Percentiles rank a stretch among this genome's conserved stretches.
Conservation (phyloP, 1,140 invertebrate species). For the Plectrocnemia conspersa region DNA sequence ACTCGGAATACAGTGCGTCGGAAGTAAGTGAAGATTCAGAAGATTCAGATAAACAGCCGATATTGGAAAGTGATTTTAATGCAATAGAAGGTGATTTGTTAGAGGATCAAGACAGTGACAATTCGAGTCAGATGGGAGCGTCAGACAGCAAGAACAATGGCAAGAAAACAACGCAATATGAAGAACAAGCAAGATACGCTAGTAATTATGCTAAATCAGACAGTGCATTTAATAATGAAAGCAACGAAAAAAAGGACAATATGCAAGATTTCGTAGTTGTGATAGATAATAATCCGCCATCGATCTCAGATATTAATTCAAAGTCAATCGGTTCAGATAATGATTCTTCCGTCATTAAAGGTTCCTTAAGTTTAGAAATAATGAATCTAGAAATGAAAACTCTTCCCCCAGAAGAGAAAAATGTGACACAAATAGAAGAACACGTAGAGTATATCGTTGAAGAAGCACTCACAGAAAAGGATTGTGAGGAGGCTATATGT, state of each 20-base stretch:
- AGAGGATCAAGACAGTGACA: no score
- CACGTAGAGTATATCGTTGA: background rate
- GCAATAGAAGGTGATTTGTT: no score
- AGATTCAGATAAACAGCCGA: no score
- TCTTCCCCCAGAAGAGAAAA: background rate
- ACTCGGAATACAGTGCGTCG: no score
- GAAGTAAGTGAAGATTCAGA: no score
- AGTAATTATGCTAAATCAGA: background rate
- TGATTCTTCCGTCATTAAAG: conserved; percentile 3
- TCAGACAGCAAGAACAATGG: conserved; percentile 27
- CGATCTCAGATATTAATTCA: background rate
- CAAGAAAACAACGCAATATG: conserved; percentile 11
- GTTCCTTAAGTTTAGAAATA: conserved; percentile 12
- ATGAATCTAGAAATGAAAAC: conserved; percentile 8
- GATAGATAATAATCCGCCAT: background rate
- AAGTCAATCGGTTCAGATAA: background rate
- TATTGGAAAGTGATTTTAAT: no score
- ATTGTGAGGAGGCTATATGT: background rate
- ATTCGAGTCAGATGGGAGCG: conserved; percentile 31
- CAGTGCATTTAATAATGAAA: conserved; percentile 5
- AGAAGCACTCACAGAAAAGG: background rate
- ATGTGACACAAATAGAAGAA: background rate
- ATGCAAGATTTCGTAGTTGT: conserved; percentile 3
- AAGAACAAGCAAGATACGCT: background rate
- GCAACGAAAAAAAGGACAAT: background rate